Conservation (phyloP, 2,888 invertebrate species). For the Dryadula phaetusa region DNA sequence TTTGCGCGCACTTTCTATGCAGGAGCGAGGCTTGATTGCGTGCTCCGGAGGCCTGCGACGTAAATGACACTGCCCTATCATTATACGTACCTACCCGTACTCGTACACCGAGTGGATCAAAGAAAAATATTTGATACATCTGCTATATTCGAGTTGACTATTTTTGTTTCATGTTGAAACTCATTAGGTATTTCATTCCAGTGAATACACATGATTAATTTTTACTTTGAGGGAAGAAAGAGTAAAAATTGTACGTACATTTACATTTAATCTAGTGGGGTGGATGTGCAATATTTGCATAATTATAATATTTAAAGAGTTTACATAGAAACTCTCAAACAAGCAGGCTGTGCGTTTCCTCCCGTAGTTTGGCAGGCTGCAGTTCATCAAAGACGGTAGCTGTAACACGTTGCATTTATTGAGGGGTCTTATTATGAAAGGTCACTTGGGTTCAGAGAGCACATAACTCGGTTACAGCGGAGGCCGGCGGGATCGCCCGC, state of each 20-base stretch:
- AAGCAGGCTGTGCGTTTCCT: not conserved
- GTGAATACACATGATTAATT: not conserved
- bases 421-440: conserved; percentile 21
- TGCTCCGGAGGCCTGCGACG: not conserved
- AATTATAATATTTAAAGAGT: not conserved
- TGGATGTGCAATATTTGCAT: not conserved
- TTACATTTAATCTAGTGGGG: not conserved
- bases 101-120: not conserved
- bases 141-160: not conserved
- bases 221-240: not conserved
- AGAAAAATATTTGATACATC: not conserved
- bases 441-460: conserved; percentile 48
- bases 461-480: conserved; percentile 48
- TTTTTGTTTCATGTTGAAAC: conserved; percentile 6
- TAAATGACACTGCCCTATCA: not conserved
- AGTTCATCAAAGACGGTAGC: not conserved
- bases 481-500: conserved; percentile 44
- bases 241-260: not conserved
- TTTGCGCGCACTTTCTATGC: not conserved
- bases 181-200: not conserved
- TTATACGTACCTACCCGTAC: not conserved
- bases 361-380: not conserved
- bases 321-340: not conserved
- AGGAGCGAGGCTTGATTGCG: conserved; percentile 1
- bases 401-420: not conserved